phyloP scores from a whole-genome alignment of 2,113 vertebrate species.

The Pimephales promelas region DNA sequence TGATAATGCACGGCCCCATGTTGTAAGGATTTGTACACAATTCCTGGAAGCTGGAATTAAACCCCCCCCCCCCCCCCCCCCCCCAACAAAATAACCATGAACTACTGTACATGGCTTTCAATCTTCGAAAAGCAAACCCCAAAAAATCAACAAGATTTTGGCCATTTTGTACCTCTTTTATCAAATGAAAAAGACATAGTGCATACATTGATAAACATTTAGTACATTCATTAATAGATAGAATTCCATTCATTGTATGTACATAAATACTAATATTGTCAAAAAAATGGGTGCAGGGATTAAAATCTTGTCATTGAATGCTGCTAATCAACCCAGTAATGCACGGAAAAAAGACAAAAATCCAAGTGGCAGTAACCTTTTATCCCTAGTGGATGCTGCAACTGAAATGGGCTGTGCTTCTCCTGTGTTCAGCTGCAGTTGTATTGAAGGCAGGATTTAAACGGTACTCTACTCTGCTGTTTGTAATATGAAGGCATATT shows the following conservation, averaged over 20 bases:
- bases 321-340: slow-evolving; percentile 39
- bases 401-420: slow-evolving; percentile 42
- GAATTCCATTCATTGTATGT: slow-evolving; percentile 36
- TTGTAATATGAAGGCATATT: slow-evolving; percentile 51
- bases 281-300: slow-evolving; percentile 11
- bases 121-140: background rate
- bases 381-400: slow-evolving; percentile 4
- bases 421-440: slow-evolving; percentile 33
- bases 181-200: slow-evolving; percentile 56
- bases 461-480: slow-evolving; percentile 35
- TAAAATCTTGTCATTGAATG: slow-evolving; percentile 15
- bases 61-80: too few relatives aligned
- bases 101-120: background rate
- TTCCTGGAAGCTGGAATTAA: too few relatives aligned
- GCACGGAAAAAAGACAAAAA: slow-evolving; percentile 35
- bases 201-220: slow-evolving; percentile 66
- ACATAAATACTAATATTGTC: slow-evolving; percentile 37
- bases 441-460: slow-evolving; percentile 33
- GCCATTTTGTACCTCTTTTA: slow-evolving; percentile 25
- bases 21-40: too few relatives aligned
- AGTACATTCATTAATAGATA: slow-evolving; percentile 63
- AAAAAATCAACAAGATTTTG: background rate
- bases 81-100: too few relatives aligned
- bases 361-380: slow-evolving; percentile 38
- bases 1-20: too few relatives aligned